These are phyloP conservation scores for Limnephilus rhombicus DNA, from an alignment of 2,888 invertebrate species.

Conservation along the genomic window DNA sequence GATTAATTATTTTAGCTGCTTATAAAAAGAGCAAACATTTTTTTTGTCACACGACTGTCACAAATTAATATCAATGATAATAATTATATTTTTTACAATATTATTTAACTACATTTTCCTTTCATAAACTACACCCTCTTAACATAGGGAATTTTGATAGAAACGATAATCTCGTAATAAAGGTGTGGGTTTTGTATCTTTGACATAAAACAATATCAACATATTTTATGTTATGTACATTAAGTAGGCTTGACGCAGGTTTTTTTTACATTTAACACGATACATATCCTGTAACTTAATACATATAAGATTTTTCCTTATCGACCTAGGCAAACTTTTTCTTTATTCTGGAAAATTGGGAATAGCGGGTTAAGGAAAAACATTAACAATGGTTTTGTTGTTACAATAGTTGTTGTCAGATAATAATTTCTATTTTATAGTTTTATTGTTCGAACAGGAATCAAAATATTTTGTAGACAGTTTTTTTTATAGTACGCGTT, in stretches of 20 bases:
- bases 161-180: neutral
- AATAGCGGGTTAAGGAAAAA: neutral
- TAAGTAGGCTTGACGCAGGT: neutral
- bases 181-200: neutral
- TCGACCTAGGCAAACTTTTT: neutral
- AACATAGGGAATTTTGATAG: neutral
- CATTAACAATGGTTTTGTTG: neutral
- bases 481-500: too few relatives aligned
- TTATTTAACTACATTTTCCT: neutral
- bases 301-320: neutral
- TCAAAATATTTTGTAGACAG: neutral
- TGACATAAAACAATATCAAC: neutral
- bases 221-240: neutral
- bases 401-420: too few relatives aligned
- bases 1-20: neutral
- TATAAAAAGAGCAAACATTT: neutral
- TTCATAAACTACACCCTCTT: neutral
- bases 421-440: neutral
- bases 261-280: neutral
- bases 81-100: neutral
- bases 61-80: neutral
- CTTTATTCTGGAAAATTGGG: neutral
- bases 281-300: neutral
- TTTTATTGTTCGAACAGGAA: neutral
- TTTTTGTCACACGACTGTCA: neutral